These are phyloP conservation scores for Goniozus legneri DNA, from an alignment of 1,140 invertebrate genomes.

Conservation along the genomic window DNA sequence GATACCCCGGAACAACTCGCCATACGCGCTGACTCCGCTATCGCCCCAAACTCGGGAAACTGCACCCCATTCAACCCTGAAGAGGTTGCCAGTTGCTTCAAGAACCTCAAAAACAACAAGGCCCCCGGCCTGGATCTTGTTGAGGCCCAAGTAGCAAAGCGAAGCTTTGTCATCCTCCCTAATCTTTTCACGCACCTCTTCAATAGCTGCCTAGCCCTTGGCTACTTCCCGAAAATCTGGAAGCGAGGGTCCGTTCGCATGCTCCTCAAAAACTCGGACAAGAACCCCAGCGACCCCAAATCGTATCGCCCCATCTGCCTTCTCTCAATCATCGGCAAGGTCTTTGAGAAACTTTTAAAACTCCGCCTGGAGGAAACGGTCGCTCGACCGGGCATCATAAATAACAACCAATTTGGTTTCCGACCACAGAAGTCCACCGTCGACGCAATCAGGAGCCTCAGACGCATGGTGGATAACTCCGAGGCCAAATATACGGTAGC, in stretches of 20 bases:
- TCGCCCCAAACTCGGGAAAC: no score
- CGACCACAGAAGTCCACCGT: background rate
- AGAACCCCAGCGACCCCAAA: conserved; percentile 9
- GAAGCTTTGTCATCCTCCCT: background rate
- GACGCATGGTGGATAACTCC: background rate
- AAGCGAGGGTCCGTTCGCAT: conserved; percentile 20
- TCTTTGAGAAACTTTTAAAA: conserved; percentile 24
- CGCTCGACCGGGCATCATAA: background rate
- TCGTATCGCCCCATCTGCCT: conserved; percentile 30
- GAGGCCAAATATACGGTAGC: conserved; percentile 19
- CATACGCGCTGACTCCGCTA: no score
- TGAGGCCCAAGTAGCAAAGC: conserved; percentile 6
- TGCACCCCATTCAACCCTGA: background rate
- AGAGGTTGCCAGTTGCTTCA: background rate
- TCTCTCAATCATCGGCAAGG: conserved; percentile 24
- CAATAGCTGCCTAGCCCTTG: conserved; percentile 10
- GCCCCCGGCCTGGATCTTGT: conserved; percentile 15
- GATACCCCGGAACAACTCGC: background rate
- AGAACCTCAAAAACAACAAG: conserved; percentile 5
- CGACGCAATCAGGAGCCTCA: conserved; percentile 6
- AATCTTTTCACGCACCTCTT: conserved; percentile 3
- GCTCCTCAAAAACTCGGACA: conserved; percentile 12
- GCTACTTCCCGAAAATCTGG: conserved; percentile 18
- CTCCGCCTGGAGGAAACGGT: background rate
- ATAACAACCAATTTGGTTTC: conserved; percentile 8